Evolutionary conservation across 1,140 invertebrate species (phyloP), one percentile per base, ranked within the genome.

Genomic region (Tetraneura akinire): DNA sequence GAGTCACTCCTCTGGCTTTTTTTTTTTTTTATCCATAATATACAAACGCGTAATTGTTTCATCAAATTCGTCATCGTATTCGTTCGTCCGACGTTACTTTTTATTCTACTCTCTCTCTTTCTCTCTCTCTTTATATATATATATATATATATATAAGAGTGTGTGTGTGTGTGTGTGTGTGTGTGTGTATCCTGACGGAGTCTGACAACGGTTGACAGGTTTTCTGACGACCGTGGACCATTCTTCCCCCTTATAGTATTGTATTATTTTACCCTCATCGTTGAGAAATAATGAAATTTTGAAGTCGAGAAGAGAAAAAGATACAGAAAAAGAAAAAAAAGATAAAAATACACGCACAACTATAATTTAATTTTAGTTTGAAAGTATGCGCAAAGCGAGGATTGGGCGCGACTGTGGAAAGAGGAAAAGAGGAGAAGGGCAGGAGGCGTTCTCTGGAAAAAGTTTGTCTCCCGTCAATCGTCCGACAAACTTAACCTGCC

Each of bases 121-220:
- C 32, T 4, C 32, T 4, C 8, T 4, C 8, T 4, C 32, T 37
- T 4, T 37, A 37, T 4, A 8, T 37, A 37, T 37, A 37, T n/a
- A n/a, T n/a, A n/a, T n/a, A 37, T 37, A 37, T 37, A 37, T 37
- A 37, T 37, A 37, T 37, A n/a, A n/a, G n/a, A n/a, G n/a, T n/a
- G n/a, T n/a, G n/a, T n/a, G n/a, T n/a, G n/a, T n/a, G n/a, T n/a
- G n/a, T n/a, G n/a, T n/a, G n/a, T n/a, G n/a, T 37, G 8, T 37
- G 8, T 37, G 3, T 8, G 32, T 4, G 8, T 37, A 37, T 37
- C 10, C 18, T 13, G 21, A 66, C 64, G 64, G 10, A n/a, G n/a
- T 45, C 37, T 68, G 64, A 68, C 64, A 68, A 68, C 37, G 64
- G 64, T 68, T 45, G 64, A 68, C 64, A 68, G 64, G 37, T 45